Percentiles rank a stretch among this genome's conserved stretches.
Conservation (phyloP, 2,797 vertebrate species). For the Thaleichthys pacificus region DNA sequence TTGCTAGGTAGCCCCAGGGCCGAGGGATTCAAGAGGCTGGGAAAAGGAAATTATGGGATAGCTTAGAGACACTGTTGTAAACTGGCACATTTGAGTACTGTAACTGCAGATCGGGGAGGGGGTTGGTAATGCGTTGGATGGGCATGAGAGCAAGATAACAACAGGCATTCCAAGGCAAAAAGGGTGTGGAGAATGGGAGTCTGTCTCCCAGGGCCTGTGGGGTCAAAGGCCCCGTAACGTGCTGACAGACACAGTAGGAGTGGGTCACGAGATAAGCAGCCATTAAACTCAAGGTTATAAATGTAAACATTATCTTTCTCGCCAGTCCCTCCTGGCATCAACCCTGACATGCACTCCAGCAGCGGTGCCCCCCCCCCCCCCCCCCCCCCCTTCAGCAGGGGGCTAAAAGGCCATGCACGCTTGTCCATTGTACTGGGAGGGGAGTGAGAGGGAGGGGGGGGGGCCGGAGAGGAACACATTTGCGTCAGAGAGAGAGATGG, state of each 20-base stretch:
- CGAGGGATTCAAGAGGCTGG: conserved; percentile 15
- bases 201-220: conserved; percentile 31
- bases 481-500: not conserved
- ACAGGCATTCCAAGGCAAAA: conserved; percentile 47
- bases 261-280: conserved; percentile 29
- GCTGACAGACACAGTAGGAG: conserved; percentile 42
- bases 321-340: not conserved
- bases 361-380: not conserved
- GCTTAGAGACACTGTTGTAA: conserved; percentile 25
- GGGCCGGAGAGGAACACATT: not conserved
- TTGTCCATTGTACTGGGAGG: not conserved
- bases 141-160: conserved; percentile 38
- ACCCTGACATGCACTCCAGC: not conserved
- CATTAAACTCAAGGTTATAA: conserved; percentile 23
- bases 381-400: not conserved
- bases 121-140: not conserved
- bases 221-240: conserved; percentile 42
- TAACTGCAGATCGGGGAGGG: conserved; percentile 9
- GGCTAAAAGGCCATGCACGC: not conserved
- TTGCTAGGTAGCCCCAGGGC: conserved; percentile 30
- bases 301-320: conserved; percentile 5
- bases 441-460: conserved; percentile 1
- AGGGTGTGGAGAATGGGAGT: conserved; percentile 19
- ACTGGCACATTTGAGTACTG: conserved; percentile 29
- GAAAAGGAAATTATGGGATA: conserved; percentile 15